These are phyloP conservation scores for Puntigrus tetrazona DNA, from an alignment of 2,113 vertebrate genomes.

Conservation along the genomic window DNA sequence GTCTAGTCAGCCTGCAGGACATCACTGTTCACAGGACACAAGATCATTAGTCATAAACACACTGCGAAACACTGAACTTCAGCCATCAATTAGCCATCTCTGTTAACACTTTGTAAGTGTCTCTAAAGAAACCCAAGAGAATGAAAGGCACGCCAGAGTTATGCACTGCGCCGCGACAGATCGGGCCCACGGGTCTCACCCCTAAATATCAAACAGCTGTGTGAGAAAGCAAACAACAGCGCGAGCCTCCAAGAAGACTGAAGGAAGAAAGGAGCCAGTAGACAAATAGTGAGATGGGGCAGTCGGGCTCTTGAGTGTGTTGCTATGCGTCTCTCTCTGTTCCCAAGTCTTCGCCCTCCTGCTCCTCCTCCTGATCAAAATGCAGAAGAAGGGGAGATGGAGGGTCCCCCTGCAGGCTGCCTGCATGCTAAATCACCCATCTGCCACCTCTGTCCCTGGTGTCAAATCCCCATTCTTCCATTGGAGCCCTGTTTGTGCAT, in stretches of 20 bases:
- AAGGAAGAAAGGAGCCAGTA: not conserved
- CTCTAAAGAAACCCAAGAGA: slow-evolving; percentile 26
- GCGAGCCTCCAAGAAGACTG: not conserved
- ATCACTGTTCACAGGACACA: slow-evolving; percentile 19
- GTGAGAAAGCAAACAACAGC: slow-evolving; percentile 30
- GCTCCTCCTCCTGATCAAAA: slow-evolving; percentile 34
- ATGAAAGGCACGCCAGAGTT: not conserved
- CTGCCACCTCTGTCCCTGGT: slow-evolving; percentile 36
- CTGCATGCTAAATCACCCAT: slow-evolving; percentile 56
- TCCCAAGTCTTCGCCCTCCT: not conserved
- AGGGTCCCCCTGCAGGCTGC: slow-evolving; percentile 50
- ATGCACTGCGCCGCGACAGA: slow-evolving; percentile 10
- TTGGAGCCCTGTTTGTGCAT: not conserved
- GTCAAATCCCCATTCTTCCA: slow-evolving; percentile 22
- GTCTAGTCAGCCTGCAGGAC: slow-evolving; percentile 21
- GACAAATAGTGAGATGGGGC: slow-evolving; percentile 13
- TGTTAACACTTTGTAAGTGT: slow-evolving; percentile 25
- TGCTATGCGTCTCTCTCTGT: slow-evolving; percentile 12
- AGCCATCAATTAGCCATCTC: slow-evolving; percentile 25
- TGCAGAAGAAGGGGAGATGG: slow-evolving; percentile 21
- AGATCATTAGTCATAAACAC: slow-evolving; percentile 31
- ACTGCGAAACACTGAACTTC: not conserved
- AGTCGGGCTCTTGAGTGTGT: not conserved
- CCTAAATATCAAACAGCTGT: slow-evolving; percentile 45
- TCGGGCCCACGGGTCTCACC: slow-evolving; percentile 1